These are phyloP conservation scores for Drosophila acutilabella DNA, from an alignment of 2,888 invertebrate genomes.

Conservation along the genomic window DNA sequence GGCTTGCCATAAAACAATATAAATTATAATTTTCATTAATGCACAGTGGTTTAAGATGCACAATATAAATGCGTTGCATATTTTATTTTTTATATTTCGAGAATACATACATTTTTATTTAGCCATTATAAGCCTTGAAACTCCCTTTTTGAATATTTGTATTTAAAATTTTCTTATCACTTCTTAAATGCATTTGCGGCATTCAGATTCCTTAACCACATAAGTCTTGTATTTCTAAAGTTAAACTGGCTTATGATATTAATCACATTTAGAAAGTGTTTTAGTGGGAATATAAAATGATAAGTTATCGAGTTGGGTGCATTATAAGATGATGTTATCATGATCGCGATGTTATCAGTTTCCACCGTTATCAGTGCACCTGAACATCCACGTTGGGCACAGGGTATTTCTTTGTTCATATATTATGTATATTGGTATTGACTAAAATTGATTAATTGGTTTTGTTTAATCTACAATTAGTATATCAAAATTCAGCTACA, in stretches of 20 bases:
- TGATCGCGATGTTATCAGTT: conserved; percentile 5
- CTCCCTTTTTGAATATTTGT: not conserved
- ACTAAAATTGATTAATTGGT: no score
- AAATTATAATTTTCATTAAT: conserved; percentile 50
- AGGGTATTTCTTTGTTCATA: no score
- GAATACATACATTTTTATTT: no score
- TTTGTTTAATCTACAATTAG: no score
- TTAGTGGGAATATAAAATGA: not conserved
- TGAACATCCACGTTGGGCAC: not conserved
- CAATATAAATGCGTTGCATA: no score
- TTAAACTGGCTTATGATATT: not conserved
- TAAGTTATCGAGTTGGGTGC: not conserved
- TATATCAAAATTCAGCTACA: no score
- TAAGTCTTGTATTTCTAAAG: not conserved
- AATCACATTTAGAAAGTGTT: not conserved
- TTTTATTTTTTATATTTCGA: no score
- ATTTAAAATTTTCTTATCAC: not conserved
- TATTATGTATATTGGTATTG: no score
- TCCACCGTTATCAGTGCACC: no score
- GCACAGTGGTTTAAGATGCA: conserved; percentile 59
- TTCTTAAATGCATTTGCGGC: not conserved
- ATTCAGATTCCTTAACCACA: not conserved
- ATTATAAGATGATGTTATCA: conserved; percentile 14
- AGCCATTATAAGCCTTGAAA: no score
- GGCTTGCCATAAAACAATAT: conserved; percentile 36